Conservation (phyloP, 2,797 vertebrate genomes). For the Sparidentex hasta region DNA sequence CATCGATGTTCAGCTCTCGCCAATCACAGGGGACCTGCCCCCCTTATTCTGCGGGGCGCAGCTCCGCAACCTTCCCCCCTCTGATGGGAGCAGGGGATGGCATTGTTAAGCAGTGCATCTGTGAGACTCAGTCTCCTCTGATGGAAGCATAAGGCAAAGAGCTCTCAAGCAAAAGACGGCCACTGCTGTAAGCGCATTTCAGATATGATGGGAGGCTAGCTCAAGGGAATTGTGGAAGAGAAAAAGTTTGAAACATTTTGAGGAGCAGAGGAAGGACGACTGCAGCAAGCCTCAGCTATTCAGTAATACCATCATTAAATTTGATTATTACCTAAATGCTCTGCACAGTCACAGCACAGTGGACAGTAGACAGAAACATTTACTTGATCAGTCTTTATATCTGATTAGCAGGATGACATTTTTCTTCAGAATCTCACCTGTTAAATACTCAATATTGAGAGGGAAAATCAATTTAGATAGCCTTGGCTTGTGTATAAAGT, state of each 20-base stretch:
- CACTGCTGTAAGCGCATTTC: slow-evolving; percentile 98
- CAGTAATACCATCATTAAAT: slow-evolving; percentile 83
- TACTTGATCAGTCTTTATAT: slow-evolving; percentile 62
- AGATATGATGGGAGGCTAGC: slow-evolving; percentile 95
- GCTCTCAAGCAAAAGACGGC: slow-evolving; percentile 99
- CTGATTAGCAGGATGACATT: slow-evolving; percentile 76
- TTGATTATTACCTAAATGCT: slow-evolving; percentile 85
- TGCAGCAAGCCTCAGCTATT: slow-evolving; percentile 76
- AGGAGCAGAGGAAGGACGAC: slow-evolving; percentile 89
- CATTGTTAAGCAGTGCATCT: slow-evolving; percentile 99
- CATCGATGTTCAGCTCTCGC: slow-evolving; percentile 99
- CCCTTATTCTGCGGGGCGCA: slow-evolving; percentile 99
- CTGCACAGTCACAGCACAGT: slow-evolving; percentile 63
- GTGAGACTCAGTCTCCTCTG: slow-evolving; percentile 99
- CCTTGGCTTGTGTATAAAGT: slow-evolving; percentile 76
- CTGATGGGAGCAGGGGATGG: slow-evolving; percentile 99
- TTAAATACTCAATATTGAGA: slow-evolving; percentile 80
- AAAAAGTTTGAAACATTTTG: slow-evolving; percentile 97
- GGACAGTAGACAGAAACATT: slow-evolving; percentile 66
- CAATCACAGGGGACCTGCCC: slow-evolving; percentile 99
- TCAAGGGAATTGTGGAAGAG: slow-evolving; percentile 90
- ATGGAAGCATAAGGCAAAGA: slow-evolving; percentile 99
- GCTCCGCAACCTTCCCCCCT: slow-evolving; percentile 95
- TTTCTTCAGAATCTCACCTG: slow-evolving; percentile 76
- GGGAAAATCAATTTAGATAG: slow-evolving; percentile 81